A percentile compares a stretch with the other conserved stretches of the same genome.
phyloP scores from a whole-genome alignment of 2,797 vertebrate genomes.

The Hydrophis major region DNA sequence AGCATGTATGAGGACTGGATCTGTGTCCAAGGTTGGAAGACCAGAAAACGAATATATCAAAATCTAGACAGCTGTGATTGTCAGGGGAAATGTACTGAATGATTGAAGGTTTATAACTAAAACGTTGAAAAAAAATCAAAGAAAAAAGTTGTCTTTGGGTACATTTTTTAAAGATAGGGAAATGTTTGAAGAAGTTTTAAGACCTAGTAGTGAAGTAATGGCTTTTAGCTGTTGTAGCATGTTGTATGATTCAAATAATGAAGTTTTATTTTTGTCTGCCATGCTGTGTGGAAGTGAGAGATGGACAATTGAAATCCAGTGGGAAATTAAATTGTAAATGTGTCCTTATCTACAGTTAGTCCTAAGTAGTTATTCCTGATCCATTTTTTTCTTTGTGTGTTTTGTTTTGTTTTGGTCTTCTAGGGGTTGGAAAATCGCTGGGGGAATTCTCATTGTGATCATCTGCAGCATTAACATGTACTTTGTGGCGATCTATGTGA shows the following conservation, averaged over 20 bases:
- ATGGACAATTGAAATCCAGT: background rate
- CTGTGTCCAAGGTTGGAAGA: background rate
- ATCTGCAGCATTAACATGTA: slow-evolving; percentile 91
- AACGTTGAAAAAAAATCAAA: background rate
- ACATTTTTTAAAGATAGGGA: background rate
- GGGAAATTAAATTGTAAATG: background rate
- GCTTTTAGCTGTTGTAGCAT: background rate
- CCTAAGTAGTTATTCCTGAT: fast-evolving
- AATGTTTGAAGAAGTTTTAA: background rate
- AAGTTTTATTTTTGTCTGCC: background rate
- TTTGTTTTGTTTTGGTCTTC: background rate
- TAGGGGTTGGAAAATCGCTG: slow-evolving; percentile 84
- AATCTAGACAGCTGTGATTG: background rate
- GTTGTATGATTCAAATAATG: background rate
- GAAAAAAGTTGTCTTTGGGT: background rate
- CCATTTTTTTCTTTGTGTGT: background rate
- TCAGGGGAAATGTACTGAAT: background rate
- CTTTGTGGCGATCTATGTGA: slow-evolving; percentile 89
- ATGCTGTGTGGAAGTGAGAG: background rate
- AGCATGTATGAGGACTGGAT: background rate
- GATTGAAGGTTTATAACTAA: background rate
- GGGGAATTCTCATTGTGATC: slow-evolving; percentile 79
- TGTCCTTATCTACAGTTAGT: fast-evolving
- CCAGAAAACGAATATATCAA: background rate
- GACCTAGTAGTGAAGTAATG: background rate